These are phyloP conservation scores for Pangasius macronema DNA, from an alignment of 2,797 vertebrate genomes.

Conservation along the genomic window DNA sequence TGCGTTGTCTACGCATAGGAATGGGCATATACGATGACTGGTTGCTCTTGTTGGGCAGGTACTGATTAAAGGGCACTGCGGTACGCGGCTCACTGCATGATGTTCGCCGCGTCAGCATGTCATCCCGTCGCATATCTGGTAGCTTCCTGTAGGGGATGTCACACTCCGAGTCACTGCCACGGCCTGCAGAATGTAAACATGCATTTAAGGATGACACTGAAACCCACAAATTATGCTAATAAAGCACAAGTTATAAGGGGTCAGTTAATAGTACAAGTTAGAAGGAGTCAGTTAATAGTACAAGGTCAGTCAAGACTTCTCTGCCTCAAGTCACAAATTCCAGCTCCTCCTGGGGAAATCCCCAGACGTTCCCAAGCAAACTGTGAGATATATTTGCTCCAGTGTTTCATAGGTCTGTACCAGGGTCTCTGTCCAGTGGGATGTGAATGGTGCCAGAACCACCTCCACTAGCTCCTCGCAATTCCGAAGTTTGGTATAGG, in stretches of 20 bases:
- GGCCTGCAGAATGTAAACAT: constrained; percentile 72
- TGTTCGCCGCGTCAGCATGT: constrained; percentile 91
- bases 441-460: background rate
- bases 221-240: background rate
- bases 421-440: background rate
- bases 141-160: constrained; percentile 88
- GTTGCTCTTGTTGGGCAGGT: constrained; percentile 96
- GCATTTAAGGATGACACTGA: background rate
- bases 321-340: background rate
- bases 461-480: background rate
- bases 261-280: background rate
- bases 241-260: background rate
- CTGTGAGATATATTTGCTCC: background rate
- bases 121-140: constrained; percentile 93
- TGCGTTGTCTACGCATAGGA: constrained; percentile 83
- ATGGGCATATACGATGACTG: constrained; percentile 87
- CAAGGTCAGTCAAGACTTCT: background rate
- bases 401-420: background rate
- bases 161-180: constrained; percentile 93
- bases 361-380: background rate
- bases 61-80: constrained; percentile 96
- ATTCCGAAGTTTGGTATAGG: background rate
- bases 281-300: background rate
- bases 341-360: background rate
- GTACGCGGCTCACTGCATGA: constrained; percentile 89